Evolutionary conservation across 2,113 vertebrate genomes (phyloP).

Genomic region (Cettia cetti): DNA sequence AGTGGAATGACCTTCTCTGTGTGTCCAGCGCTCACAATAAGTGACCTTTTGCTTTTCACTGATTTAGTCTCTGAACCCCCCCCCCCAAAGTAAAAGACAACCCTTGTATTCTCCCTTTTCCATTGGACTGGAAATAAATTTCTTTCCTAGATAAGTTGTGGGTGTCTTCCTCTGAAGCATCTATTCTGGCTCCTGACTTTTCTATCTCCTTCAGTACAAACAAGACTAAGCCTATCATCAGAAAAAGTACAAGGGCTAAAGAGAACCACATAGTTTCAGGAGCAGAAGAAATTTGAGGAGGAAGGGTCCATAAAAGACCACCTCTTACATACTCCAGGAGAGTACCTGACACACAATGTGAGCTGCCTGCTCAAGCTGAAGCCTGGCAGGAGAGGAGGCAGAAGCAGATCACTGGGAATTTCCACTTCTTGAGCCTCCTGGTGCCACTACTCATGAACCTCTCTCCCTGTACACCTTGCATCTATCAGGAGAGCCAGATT

Average conservation of each 20-base stretch:
- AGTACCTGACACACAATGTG: neutral
- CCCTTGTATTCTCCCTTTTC: neutral
- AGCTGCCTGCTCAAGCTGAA: neutral
- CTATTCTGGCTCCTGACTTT: neutral
- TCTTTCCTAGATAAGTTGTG: neutral
- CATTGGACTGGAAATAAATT: neutral
- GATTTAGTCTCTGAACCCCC: neutral
- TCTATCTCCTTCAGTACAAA: neutral
- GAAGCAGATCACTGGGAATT: neutral
- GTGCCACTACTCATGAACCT: neutral
- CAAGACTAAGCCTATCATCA: neutral
- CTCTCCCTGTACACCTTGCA: neutral
- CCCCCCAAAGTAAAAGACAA: neutral
- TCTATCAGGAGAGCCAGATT: neutral
- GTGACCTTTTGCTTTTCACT: neutral
- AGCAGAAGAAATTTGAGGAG: neutral
- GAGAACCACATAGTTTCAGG: neutral
- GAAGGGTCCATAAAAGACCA: neutral
- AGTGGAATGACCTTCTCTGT: neutral
- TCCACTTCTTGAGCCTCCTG: neutral
- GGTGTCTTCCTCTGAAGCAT: neutral
- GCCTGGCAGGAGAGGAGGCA: neutral
- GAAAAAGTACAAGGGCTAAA: neutral
- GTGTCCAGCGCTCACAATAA: neutral
- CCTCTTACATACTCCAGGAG: neutral